Evolutionary conservation across 1,140 invertebrate genomes (phyloP), one percentile per base, ranked within the genome.

Genomic region (Piezodorus guildinii): DNA sequence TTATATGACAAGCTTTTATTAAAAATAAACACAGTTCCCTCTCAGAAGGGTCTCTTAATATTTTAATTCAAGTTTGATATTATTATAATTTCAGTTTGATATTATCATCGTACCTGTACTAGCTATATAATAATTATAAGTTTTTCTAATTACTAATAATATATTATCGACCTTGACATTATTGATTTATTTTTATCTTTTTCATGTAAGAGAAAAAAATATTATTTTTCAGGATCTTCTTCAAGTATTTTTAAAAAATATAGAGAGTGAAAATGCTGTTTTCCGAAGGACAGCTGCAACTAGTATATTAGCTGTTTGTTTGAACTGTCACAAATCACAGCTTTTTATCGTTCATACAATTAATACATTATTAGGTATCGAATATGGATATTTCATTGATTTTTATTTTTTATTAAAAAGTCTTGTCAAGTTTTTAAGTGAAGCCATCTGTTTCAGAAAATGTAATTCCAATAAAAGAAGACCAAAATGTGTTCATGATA

Each of bases 211-310:
- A 30, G 27, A 30, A 30, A 30, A n/a, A 30, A 30, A 30, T 30
- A 30, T n/a, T 52, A 27, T 68, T 63, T 70, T 76, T 21, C 69
- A 85, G 81, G 73, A 74, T 23, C 72, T 88, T 44, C 70, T 87
- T 23, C 82, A 83, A 73, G 78, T 81, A 17, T 86, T 86, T 72
- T 74, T 86, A 66, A 76, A 78, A 51, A 87, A 85, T 73, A 71
- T 88, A 39, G 75, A 75, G n/a, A 83, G 80, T 25, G 71, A 74
- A 16, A 78, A 81, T 62, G 79, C 83, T 34, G 76, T 78, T 51
- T 77, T 84, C 66, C 74, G 86, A 63, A 75, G 86, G 68, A 80
- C 82, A 60, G 81, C 84, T 52, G 83, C 84, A 9, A 78, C 76
- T 44, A 83, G 83, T 73, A 79, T 88, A 62, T 73, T 84, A 51